Evolutionary conservation across 2,888 invertebrate species (phyloP).

Genomic region (Erannis defoliaria): DNA sequence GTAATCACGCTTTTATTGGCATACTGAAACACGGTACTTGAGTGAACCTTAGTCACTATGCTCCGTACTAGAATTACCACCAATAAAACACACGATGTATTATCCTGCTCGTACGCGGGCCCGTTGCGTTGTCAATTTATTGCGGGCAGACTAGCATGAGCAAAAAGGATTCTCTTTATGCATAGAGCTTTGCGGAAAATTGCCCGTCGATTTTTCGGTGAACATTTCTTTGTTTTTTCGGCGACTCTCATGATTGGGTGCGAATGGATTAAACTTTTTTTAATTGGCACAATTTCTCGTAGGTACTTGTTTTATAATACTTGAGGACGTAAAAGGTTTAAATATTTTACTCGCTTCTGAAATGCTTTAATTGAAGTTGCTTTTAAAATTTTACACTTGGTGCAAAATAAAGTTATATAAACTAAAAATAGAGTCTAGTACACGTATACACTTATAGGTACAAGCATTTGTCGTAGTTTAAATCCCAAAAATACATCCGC

Average conservation of each 20-base stretch:
- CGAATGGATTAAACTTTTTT: conserved; percentile 13
- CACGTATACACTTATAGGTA: too few relatives aligned
- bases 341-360: too few relatives aligned
- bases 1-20: conserved; percentile 5
- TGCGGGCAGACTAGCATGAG: conserved; percentile 27
- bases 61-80: conserved; percentile 19
- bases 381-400: too few relatives aligned
- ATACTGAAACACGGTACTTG: not conserved
- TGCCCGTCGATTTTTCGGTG: conserved; percentile 35
- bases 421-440: too few relatives aligned
- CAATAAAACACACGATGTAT: conserved; percentile 35
- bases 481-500: too few relatives aligned
- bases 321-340: not conserved
- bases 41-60: conserved; percentile 16
- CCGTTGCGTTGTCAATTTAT: conserved; percentile 38
- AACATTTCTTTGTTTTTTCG: conserved; percentile 26
- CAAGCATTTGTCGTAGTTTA: too few relatives aligned
- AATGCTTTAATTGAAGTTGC: too few relatives aligned
- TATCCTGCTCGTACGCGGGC: conserved; percentile 21
- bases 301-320: not conserved
- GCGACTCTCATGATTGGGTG: conserved; percentile 21
- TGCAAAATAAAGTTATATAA: too few relatives aligned
- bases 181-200: conserved; percentile 36
- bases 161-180: conserved; percentile 36
- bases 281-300: conserved; percentile 4